phyloP scores from a whole-genome alignment of 30 jellyfish, hydroid and myxozoan species.

The Aurelia sp. region DNA sequence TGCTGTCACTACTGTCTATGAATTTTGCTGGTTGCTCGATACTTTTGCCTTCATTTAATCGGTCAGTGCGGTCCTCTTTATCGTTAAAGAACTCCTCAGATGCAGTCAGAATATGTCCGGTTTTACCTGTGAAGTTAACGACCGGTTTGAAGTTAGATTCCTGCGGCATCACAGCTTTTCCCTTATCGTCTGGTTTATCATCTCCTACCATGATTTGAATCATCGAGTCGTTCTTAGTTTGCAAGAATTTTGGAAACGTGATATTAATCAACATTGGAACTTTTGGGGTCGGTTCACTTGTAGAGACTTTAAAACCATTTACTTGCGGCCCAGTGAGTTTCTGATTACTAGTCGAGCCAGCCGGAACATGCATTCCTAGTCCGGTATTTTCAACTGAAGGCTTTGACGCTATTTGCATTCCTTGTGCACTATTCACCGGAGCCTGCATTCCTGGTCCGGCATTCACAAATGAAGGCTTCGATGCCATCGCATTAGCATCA shows the following conservation, averaged over 20 bases:
- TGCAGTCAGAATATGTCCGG: slow-evolving; percentile 12
- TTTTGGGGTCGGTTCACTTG: slow-evolving; percentile 40
- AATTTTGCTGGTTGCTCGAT: slow-evolving; percentile 9
- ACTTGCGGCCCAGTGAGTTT: neutral
- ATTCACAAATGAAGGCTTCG: neutral
- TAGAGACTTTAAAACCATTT: neutral
- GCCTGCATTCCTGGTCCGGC: neutral
- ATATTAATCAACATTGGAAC: slow-evolving; percentile 56
- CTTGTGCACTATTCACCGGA: neutral
- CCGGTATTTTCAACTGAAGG: too few relatives aligned
- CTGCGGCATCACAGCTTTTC: slow-evolving; percentile 18
- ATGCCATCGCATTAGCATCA: too few relatives aligned
- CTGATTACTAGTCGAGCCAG: neutral
- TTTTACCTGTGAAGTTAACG: slow-evolving; percentile 39
- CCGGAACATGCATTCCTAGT: too few relatives aligned
- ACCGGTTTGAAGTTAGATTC: slow-evolving; percentile 50
- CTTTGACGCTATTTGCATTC: slow-evolving; percentile 16
- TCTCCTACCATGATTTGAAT: slow-evolving; percentile 55
- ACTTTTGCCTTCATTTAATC: slow-evolving; percentile 12
- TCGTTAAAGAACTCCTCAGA: slow-evolving; percentile 46
- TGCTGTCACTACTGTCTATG: neutral
- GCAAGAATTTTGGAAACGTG: slow-evolving; percentile 53
- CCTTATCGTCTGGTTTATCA: slow-evolving; percentile 6
- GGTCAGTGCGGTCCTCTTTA: slow-evolving; percentile 11
- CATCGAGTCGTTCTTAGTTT: slow-evolving; percentile 42